Evolutionary conservation across 2,113 vertebrate species (phyloP).

Genomic region (Microtus richardsoni): DNA sequence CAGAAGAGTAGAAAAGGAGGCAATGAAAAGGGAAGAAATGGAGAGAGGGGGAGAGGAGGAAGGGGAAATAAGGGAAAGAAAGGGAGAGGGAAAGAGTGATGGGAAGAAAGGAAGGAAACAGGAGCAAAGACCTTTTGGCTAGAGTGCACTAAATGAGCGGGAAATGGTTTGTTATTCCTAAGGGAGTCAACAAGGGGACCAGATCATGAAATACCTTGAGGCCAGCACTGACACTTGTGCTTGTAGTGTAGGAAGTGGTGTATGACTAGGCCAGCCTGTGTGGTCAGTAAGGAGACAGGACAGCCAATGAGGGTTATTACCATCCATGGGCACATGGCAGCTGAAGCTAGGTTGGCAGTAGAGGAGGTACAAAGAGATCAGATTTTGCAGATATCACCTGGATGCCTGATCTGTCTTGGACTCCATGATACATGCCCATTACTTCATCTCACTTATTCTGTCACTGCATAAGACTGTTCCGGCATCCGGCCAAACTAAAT

Average conservation of each 20-base stretch:
- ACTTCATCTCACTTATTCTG: not conserved
- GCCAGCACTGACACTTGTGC: not conserved
- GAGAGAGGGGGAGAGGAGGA: not conserved
- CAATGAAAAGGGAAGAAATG: not conserved
- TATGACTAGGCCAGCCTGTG: not conserved
- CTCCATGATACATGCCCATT: not conserved
- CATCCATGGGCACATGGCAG: fast-evolving
- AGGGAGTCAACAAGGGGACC: not conserved
- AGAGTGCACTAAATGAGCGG: not conserved
- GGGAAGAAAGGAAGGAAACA: not conserved
- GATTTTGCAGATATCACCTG: not conserved
- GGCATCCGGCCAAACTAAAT: not conserved
- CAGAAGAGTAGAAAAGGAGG: not conserved
- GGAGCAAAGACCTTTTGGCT: not conserved
- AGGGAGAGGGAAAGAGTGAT: fast-evolving
- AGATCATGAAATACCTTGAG: not conserved
- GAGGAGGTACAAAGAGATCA: not conserved
- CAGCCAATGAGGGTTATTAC: not conserved
- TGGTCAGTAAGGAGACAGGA: not conserved
- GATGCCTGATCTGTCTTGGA: not conserved
- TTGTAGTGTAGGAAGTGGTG: not conserved
- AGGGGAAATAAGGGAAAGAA: not conserved
- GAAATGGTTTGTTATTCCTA: no score
- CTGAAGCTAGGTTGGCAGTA: not conserved
- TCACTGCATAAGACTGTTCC: not conserved